Base-by-base conservation (phyloP, 2,888 invertebrate species). In the Oeneis ivallda region DNA sequence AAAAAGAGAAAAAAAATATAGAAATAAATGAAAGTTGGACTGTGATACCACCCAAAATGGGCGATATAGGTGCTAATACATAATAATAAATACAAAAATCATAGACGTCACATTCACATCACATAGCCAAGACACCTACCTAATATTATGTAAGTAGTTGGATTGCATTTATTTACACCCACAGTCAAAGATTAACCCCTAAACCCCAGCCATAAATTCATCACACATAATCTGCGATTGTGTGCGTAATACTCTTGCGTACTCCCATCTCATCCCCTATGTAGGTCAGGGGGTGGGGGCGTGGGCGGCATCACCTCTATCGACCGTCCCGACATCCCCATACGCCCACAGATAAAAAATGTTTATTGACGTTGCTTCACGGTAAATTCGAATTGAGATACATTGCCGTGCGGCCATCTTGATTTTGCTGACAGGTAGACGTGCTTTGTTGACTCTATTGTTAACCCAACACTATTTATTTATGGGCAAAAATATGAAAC, bases 201-300 rank as follows among this genome's bases (percentile, higher is more conserved):
- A 54, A 26, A n/a, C 54, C 37, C 54, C 11, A 65, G 56, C 59
- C 62, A 65, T 60, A 66, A 26, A 64, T 17, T 54, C 68, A 60
- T 17, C 57, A 15, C 37, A 39, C 64, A 70, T 64, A 69, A 69
- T 69, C 58, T 50, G 56, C 64, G 47, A 54, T 45, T 67, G 66
- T 52, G 69, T 67, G 70, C 64, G 72, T 73, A 70, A 72, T 72
- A 76, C 78, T 80, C 78, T 75, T 80, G 82, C 74, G 78, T 72
- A 69, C 59, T 70, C 73, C 74, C 80, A 80, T 70, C 73, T 73
- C 80, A 81, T 61, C 61, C 85, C 79, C 72, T 81, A 83, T 85
- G 77, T 85, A 80, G 85, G 87, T 85, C 85, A 85, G 85, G 74
- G 83, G 87, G 75, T 81, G 76, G 77, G 70, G 68, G 66, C 39